A percentile compares a stretch with the other conserved stretches of the same genome.
Conservation (phyloP, 2,113 vertebrate species). For the Saccopteryx bilineata region DNA sequence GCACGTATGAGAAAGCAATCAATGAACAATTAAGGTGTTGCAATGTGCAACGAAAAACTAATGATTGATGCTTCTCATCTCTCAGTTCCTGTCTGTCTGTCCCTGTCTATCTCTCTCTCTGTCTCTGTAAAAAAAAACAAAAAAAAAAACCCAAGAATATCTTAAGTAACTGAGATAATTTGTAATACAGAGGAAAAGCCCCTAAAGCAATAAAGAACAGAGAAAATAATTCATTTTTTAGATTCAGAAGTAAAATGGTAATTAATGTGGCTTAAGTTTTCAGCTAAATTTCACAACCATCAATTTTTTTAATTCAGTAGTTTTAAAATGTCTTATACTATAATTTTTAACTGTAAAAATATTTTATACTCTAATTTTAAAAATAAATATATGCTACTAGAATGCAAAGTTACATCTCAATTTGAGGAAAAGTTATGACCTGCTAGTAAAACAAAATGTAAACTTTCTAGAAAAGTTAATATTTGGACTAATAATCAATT, state of each 20-base stretch:
- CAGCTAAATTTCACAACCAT: conserved; percentile 47
- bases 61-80: too few species aligned
- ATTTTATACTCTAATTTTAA: conserved; percentile 11
- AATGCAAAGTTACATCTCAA: conserved; percentile 49
- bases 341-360: conserved; percentile 48
- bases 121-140: too few species aligned
- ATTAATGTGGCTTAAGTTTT: not conserved
- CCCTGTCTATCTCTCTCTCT: too few species aligned
- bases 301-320: not conserved
- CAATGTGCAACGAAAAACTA: too few species aligned
- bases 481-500: conserved; percentile 56
- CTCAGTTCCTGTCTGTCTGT: too few species aligned
- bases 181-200: conserved; percentile 18
- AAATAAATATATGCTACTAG: conserved; percentile 49
- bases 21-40: too few species aligned
- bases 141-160: not conserved
- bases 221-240: conserved; percentile 18
- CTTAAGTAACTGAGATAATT: not conserved
- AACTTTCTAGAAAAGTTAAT: conserved; percentile 13
- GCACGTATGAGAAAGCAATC: too few species aligned
- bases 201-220: not conserved
- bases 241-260: conserved; percentile 29
- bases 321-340: not conserved
- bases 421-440: conserved; percentile 24
- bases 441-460: conserved; percentile 29